A percentile compares a stretch with the other conserved stretches of the same genome.
Evolutionary conservation across 2,888 invertebrate genomes (phyloP).

Genomic region (Protodeltote pygarga): DNA sequence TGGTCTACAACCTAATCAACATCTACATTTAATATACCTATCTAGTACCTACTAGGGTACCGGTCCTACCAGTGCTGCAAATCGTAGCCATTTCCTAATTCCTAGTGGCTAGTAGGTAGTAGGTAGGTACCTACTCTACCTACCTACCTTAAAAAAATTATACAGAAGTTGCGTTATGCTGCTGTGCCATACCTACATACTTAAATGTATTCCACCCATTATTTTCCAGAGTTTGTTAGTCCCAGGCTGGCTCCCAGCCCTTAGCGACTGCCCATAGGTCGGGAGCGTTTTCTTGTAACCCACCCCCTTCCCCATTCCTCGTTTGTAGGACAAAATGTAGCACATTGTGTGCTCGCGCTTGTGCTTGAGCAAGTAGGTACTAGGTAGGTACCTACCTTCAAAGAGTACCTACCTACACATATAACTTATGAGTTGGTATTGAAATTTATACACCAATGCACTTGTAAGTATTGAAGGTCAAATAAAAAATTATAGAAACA

Average conservation of each 20-base stretch:
- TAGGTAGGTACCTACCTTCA: conserved; percentile 9
- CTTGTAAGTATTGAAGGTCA: conserved; percentile 32
- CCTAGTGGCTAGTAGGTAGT: too few relatives aligned
- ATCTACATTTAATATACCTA: too few relatives aligned
- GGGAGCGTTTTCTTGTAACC: conserved; percentile 37
- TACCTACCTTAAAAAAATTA: not conserved
- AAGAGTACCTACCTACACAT: too few relatives aligned
- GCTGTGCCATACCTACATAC: too few relatives aligned
- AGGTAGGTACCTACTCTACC: not conserved
- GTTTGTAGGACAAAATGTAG: conserved; percentile 25
- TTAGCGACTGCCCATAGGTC: conserved; percentile 46
- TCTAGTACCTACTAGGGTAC: too few relatives aligned
- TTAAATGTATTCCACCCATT: conserved; percentile 12
- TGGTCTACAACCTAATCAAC: too few relatives aligned
- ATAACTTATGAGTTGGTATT: not conserved
- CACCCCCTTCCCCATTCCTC: conserved; percentile 8
- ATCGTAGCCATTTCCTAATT: too few relatives aligned
- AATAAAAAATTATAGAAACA: conserved; percentile 30
- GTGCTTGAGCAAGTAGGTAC: conserved; percentile 13
- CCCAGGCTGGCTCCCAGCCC: conserved; percentile 38
- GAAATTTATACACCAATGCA: conserved; percentile 24
- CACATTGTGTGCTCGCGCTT: too few relatives aligned
- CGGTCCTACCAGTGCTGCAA: too few relatives aligned
- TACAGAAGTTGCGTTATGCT: not conserved
- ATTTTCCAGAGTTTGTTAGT: conserved; percentile 40